Conservation (phyloP, 2,888 invertebrate genomes). For the Epistrophella euchroma region DNA sequence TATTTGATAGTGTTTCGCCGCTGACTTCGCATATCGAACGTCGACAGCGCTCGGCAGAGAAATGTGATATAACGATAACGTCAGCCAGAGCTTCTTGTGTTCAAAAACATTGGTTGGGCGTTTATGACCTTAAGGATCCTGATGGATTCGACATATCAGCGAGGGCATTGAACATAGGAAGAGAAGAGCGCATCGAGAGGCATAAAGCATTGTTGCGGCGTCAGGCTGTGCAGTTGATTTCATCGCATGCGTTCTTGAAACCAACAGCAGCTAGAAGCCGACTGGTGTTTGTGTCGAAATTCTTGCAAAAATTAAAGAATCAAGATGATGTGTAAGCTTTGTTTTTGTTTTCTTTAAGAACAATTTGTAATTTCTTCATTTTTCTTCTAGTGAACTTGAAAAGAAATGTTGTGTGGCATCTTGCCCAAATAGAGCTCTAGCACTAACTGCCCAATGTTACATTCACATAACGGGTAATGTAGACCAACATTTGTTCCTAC, state of each 20-base stretch:
- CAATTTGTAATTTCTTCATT: not conserved
- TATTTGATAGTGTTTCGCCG: conserved; percentile 83
- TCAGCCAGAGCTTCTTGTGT: conserved; percentile 79
- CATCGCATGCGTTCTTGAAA: conserved; percentile 80
- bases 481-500: conserved; percentile 92
- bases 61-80: conserved; percentile 70
- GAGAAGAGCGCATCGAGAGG: conserved; percentile 82
- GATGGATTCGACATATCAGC: conserved; percentile 52
- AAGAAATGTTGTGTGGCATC: conserved; percentile 80
- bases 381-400: conserved; percentile 74
- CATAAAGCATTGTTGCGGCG: conserved; percentile 81
- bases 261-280: conserved; percentile 80
- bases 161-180: conserved; percentile 76
- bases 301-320: conserved; percentile 80
- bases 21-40: conserved; percentile 70
- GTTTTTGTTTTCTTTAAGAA: not conserved
- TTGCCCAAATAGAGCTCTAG: conserved; percentile 81
- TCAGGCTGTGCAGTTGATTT: conserved; percentile 82
- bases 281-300: conserved; percentile 81
- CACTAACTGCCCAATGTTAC: conserved; percentile 90
- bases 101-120: conserved; percentile 81
- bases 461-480: conserved; percentile 93
- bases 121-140: conserved; percentile 76
- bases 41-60: conserved; percentile 64
- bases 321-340: conserved; percentile 79